Base-by-base conservation (phyloP, 2,888 invertebrate genomes). In the Pachymerium ferrugineum region DNA sequence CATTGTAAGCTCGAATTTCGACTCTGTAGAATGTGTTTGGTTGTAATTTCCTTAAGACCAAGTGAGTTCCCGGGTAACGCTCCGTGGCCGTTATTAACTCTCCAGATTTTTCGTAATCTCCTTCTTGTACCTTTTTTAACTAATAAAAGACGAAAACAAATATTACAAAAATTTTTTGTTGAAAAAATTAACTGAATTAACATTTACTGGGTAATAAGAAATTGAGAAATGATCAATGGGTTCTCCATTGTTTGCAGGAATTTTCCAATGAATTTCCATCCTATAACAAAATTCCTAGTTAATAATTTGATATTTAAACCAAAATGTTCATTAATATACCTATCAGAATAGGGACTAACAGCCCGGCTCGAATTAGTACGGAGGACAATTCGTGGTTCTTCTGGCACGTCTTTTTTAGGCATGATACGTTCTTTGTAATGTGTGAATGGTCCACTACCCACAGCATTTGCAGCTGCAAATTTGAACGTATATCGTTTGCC, bases 211-310 rank as follows among this genome's bases (percentile, higher is more conserved):
- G 82, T 93, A 93, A 83, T 89, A 92, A 81, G 86, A 88, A 77
- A 95, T 87, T 82, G 89, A 87, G 83, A 94, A 95, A 82, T 86
- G 86, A 80, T 92, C 90, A 80, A 95, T 94, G 29, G 90, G 90
- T 83, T 93, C 93, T 8, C 95, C 95, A 83, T 95, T 95, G 81
- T 94, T 91, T 72, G 90, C 89, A 0, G 94, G 94, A 72, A 90
- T 88, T 79, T 88, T 88, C 94, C 94, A 95, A 80, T 89, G 86
- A 22, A 94, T 82, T 80, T 93, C 91, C 81, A 75, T 76, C n/a
- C 76, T 74, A 62, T 73, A 76, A 62, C 0, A 10, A 38, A 38
- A 38, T 42, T 1, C 3, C 31, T 12, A 31, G 1, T 31, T 8
- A 25, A 38, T 38, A 25, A n/a, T 71, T 33, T 8, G 3, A 19